These are phyloP conservation scores for Drosophila tristis DNA, from an alignment of 1,140 invertebrate genomes.

Conservation along the genomic window DNA sequence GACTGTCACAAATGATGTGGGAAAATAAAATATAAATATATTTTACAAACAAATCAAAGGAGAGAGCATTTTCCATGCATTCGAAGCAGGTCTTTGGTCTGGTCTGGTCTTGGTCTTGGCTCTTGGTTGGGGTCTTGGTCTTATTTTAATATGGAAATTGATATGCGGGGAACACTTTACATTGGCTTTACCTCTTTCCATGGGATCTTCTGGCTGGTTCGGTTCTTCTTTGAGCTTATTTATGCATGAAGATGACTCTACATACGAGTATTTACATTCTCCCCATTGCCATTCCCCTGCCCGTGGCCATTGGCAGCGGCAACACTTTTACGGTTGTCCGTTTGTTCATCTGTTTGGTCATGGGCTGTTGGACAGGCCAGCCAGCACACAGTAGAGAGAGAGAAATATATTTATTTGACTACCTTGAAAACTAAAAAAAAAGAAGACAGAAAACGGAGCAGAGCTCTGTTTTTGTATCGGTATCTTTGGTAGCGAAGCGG, in stretches of 20 bases:
- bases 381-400: slow-evolving; percentile 20
- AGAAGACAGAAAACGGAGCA: slow-evolving; percentile 7
- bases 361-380: slow-evolving; percentile 61
- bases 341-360: slow-evolving; percentile 66
- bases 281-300: no score
- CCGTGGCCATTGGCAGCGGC: slow-evolving; percentile 31
- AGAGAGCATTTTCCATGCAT: slow-evolving; percentile 34
- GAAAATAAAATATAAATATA: slow-evolving; percentile 49
- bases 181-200: slow-evolving; percentile 6
- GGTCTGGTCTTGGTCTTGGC: slow-evolving; percentile 11
- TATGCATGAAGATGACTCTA: slow-evolving; percentile 82
- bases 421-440: slow-evolving; percentile 17
- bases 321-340: slow-evolving; percentile 79
- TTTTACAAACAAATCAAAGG: slow-evolving; percentile 64
- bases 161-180: slow-evolving; percentile 61
- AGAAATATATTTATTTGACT: slow-evolving; percentile 61
- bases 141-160: slow-evolving; percentile 80
- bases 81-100: slow-evolving; percentile 12
- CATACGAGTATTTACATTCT: slow-evolving; percentile 46
- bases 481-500: slow-evolving; percentile 31
- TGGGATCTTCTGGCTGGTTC: slow-evolving; percentile 18
- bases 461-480: slow-evolving; percentile 28
- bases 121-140: slow-evolving; percentile 13
- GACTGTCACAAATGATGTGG: slow-evolving; percentile 67
- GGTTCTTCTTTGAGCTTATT: slow-evolving; percentile 54